phyloP scores from a whole-genome alignment of 92 coral and sea anemone genomes.

The Umimayanthus kanabou region DNA sequence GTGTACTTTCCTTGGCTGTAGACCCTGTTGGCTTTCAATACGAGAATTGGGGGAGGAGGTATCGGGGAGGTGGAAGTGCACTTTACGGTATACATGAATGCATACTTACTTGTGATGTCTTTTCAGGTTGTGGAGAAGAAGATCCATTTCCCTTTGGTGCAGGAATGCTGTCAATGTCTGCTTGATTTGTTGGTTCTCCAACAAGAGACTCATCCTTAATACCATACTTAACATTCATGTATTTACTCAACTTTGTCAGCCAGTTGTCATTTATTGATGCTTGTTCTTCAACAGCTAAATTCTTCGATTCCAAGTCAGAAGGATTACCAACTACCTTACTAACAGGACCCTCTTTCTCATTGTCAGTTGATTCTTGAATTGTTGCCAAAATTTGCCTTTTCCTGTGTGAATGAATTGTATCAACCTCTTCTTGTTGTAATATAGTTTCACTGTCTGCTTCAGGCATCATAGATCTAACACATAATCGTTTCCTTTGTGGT shows the following conservation, averaged over 20 bases:
- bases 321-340: neutral
- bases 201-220: neutral
- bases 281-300: neutral
- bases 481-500: conserved; percentile 22
- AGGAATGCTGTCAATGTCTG: neutral
- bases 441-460: neutral
- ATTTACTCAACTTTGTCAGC: conserved; percentile 32
- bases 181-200: neutral
- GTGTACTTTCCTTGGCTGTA: no score
- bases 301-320: neutral
- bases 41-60: no score
- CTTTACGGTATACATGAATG: no score
- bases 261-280: neutral
- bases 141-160: neutral
- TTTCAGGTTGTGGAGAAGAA: neutral
- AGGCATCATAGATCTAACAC: neutral
- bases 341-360: neutral
- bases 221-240: conserved; percentile 31
- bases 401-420: neutral
- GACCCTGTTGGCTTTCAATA: no score
- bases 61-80: no score
- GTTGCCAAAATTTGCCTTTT: conserved; percentile 21
- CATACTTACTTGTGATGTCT: neutral
- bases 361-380: neutral
- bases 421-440: neutral